A percentile compares a stretch with the other conserved stretches of the same genome.
Conservation (phyloP, 2,113 vertebrate species). For the pig (Sus scrofa) region DNA sequence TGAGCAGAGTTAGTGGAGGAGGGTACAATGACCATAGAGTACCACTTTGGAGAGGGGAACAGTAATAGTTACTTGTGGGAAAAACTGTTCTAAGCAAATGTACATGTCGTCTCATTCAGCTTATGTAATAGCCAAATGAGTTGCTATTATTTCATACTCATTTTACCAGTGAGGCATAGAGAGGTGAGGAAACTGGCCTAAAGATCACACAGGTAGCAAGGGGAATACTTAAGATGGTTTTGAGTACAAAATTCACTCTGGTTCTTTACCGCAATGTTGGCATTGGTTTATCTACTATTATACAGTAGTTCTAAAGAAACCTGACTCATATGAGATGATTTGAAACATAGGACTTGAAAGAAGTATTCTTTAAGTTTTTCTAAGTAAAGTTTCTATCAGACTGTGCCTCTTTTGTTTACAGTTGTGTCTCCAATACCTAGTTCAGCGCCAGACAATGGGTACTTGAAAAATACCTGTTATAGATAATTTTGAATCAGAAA, state of each 20-base stretch:
- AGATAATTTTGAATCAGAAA: slow-evolving; percentile 29
- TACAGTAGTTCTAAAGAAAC: slow-evolving; percentile 10
- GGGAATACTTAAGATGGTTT: slow-evolving; percentile 35
- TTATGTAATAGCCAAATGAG: background rate
- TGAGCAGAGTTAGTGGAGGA: background rate
- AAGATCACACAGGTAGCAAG: background rate
- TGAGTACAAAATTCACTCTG: background rate
- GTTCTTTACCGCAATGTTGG: background rate
- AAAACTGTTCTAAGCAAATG: slow-evolving; percentile 30
- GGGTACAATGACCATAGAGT: background rate
- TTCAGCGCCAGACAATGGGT: background rate
- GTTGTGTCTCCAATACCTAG: background rate
- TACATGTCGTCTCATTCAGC: background rate
- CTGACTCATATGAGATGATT: background rate
- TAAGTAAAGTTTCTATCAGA: background rate
- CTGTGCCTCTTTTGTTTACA: background rate
- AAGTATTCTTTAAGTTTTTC: slow-evolving; percentile 18
- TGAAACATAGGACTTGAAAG: background rate
- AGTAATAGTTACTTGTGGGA: background rate
- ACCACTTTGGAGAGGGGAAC: background rate
- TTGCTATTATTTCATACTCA: background rate
- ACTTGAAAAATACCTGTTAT: background rate
- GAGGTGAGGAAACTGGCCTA: background rate
- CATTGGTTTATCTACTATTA: background rate
- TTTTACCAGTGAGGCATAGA: slow-evolving; percentile 44